Evolutionary conservation across 2,797 vertebrate species (phyloP).

Genomic region (Chloroceryle inda): DNA sequence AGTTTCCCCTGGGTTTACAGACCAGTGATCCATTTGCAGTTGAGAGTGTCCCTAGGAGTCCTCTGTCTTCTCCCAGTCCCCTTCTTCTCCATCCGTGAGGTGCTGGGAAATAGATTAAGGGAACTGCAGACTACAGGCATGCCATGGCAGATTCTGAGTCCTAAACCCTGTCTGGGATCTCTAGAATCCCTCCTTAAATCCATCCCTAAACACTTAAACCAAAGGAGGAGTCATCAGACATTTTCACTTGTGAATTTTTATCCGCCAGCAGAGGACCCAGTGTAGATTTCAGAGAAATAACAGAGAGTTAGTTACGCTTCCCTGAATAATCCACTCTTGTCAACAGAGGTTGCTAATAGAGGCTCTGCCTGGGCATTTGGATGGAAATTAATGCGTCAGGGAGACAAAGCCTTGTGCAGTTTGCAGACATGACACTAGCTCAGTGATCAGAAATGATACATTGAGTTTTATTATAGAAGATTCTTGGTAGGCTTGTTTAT

Average conservation of each 20-base stretch:
- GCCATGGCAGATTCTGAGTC: rapidly evolving
- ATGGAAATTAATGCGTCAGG: slow-evolving; percentile 49
- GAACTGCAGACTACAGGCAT: not conserved
- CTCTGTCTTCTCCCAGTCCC: not conserved
- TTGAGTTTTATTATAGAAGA: slow-evolving; percentile 3
- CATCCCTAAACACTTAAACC: not conserved
- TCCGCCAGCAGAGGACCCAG: not conserved
- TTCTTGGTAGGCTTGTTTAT: not conserved
- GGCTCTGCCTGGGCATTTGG: slow-evolving; percentile 39
- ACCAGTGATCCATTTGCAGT: not conserved
- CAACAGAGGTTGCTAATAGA: slow-evolving; percentile 29
- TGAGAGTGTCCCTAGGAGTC: not conserved
- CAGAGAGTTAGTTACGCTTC: slow-evolving; percentile 13
- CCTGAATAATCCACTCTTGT: slow-evolving; percentile 47
- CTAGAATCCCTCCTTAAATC: not conserved
- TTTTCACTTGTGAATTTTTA: slow-evolving; percentile 14
- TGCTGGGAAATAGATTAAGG: not conserved
- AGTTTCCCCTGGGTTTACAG: not conserved
- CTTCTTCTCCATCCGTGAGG: not conserved
- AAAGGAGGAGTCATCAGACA: not conserved
- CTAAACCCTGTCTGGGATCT: not conserved
- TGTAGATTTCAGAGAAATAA: slow-evolving; percentile 43
- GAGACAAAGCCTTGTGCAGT: slow-evolving; percentile 20
- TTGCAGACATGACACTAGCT: slow-evolving; percentile 25
- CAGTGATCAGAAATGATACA: not conserved